A percentile compares a stretch with the other conserved stretches of the same genome.
phyloP scores from a whole-genome alignment of 2,888 invertebrate species.

The Norana najaformis region DNA sequence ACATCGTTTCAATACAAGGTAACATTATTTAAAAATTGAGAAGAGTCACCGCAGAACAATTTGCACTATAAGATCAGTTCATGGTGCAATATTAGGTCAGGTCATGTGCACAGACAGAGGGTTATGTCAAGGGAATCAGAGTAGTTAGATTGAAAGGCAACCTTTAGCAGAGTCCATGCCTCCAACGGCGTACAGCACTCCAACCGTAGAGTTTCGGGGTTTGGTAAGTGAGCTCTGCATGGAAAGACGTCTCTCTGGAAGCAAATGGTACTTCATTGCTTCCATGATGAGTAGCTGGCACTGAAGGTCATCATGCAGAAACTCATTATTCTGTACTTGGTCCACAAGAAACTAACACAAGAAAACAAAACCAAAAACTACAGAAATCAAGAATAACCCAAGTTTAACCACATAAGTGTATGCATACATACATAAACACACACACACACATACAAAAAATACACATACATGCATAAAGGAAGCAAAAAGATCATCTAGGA shows the following conservation, averaged over 20 bases:
- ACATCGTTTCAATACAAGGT: neutral
- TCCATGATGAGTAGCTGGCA: constrained; percentile 90
- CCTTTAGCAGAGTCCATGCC: constrained; percentile 90
- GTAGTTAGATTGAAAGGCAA: constrained; percentile 45
- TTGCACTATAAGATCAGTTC: neutral
- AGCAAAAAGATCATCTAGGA: too few species aligned
- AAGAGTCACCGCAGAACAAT: neutral
- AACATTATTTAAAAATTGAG: neutral
- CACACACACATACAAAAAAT: too few species aligned
- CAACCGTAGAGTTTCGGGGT: constrained; percentile 88
- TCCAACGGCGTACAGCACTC: constrained; percentile 82
- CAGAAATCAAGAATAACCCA: neutral
- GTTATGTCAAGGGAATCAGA: neutral
- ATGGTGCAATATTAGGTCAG: neutral
- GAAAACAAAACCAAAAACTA: neutral
- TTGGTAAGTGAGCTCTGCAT: constrained; percentile 79
- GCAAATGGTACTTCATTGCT: constrained; percentile 87
- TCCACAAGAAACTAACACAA: constrained; percentile 78
- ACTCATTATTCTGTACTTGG: constrained; percentile 74
- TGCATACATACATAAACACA: too few species aligned
- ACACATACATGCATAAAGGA: too few species aligned
- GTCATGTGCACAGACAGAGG: neutral
- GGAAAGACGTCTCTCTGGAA: constrained; percentile 79
- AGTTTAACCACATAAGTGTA: neutral
- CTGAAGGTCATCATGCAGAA: constrained; percentile 71